Percentiles rank a stretch among this genome's conserved stretches.
These are phyloP conservation scores for Drosophila recens DNA, from an alignment of 2,888 invertebrate genomes.

Conservation along the genomic window DNA sequence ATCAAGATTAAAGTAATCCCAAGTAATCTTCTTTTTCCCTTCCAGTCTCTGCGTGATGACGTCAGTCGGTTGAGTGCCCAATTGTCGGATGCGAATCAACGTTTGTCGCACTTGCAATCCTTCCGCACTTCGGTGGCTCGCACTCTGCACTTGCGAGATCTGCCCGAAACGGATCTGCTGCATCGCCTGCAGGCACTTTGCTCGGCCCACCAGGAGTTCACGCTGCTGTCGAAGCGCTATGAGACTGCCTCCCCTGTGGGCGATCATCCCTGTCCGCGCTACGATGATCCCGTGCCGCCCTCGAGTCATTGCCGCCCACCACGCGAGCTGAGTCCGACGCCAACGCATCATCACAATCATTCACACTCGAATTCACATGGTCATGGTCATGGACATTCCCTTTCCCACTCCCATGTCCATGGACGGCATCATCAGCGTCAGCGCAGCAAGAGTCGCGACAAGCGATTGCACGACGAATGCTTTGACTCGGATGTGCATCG, in stretches of 20 bases:
- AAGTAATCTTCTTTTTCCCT: constrained; percentile 68
- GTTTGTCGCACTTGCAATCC: constrained; percentile 92
- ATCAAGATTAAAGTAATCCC: too few species aligned
- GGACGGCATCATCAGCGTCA: constrained; percentile 61
- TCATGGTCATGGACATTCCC: constrained; percentile 40
- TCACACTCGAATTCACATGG: constrained; percentile 30
- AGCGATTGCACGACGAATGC: constrained; percentile 75
- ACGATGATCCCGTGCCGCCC: constrained; percentile 83
- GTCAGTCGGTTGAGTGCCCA: constrained; percentile 90
- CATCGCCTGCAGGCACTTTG: constrained; percentile 93
- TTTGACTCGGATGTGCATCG: constrained; percentile 75
- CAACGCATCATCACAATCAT: constrained; percentile 42
- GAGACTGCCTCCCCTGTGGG: constrained; percentile 86
- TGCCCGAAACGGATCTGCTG: constrained; percentile 91
- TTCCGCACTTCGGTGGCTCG: constrained; percentile 91
- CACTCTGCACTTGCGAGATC: constrained; percentile 90
- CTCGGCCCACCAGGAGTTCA: constrained; percentile 95
- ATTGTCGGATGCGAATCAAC: constrained; percentile 90
- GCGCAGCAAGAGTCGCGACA: constrained; percentile 76
- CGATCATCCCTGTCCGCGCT: constrained; percentile 84
- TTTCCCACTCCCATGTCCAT: constrained; percentile 30
- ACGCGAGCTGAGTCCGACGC: constrained; percentile 70
- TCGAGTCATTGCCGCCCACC: constrained; percentile 83
- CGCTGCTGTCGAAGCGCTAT: constrained; percentile 91
- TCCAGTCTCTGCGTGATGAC: constrained; percentile 90